A percentile compares a stretch with the other conserved stretches of the same genome.
phyloP scores from a whole-genome alignment of 2,888 invertebrate species.

The Polylopha cassiicola region DNA sequence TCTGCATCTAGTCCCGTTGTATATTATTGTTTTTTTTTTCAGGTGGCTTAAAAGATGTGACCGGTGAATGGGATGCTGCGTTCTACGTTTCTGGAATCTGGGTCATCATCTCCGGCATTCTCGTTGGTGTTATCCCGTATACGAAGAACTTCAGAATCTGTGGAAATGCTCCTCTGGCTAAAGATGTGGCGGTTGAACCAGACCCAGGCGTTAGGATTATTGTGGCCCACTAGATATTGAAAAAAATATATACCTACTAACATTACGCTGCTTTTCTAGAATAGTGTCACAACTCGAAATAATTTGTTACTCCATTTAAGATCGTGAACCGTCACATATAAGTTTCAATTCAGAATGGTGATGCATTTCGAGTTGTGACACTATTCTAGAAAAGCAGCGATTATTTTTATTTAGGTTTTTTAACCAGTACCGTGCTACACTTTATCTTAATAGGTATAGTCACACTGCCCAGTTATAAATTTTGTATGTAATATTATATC shows the following conservation, averaged over 20 bases:
- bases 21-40: constrained; percentile 24
- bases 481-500: too few species aligned
- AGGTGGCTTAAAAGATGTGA: constrained; percentile 78
- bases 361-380: too few species aligned
- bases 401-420: too few species aligned
- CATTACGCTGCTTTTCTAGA: neutral
- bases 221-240: constrained; percentile 52
- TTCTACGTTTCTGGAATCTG: constrained; percentile 89
- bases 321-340: too few species aligned
- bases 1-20: too few species aligned
- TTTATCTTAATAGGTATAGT: too few species aligned
- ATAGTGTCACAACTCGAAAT: too few species aligned
- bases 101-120: constrained; percentile 86
- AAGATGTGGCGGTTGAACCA: constrained; percentile 62
- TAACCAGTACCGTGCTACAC: too few species aligned
- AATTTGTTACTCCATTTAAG: too few species aligned
- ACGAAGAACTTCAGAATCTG: constrained; percentile 81
- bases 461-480: too few species aligned
- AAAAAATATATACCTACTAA: neutral
- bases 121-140: constrained; percentile 81
- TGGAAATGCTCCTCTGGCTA: constrained; percentile 66
- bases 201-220: constrained; percentile 67
- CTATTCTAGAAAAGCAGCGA: too few species aligned
- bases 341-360: too few species aligned
- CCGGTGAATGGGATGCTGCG: constrained; percentile 84